Base-by-base conservation (phyloP, 2,888 invertebrate species). In the Conomelus anceps region DNA sequence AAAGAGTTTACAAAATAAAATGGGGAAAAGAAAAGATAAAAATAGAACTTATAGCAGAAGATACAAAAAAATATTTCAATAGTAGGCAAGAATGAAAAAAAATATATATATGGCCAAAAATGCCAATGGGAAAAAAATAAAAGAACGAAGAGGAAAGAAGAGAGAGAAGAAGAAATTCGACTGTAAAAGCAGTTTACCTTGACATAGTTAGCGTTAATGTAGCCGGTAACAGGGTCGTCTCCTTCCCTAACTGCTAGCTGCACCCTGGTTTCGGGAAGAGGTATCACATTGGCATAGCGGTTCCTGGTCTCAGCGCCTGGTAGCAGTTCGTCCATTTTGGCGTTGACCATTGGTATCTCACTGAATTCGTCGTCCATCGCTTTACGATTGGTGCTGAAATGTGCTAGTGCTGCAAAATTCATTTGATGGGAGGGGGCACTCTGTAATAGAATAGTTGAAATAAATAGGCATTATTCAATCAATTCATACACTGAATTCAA, bases 251-350 rank as follows among this genome's bases (percentile, higher is more conserved):
- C 94, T 91, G 95, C 95, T 63, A 98, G 94, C 34, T 96, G 95
- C 0, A 98, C 98, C 92, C 98, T 95, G 29, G 98, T 98, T 93
- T 98, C 98, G 29, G 98, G 98, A 91, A 98, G 95, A 89, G 98
- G 98, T 91, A 98, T 96, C n/a, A 98, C 98, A 93, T 99, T 98
- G 90, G 98, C 98, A 94, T 98, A 99, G 94, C 97, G 94, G 94
- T 99, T 98, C 93, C 98, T 98, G 90, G 96, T 95, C 92, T 98
- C 98, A 91, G 97, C 97, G 0, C 98, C 98, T 0, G 95, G 94
- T 0, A 98, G 98, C 88, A 98, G 95, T 92, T 98, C 98, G 92
- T 97, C 97, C 22, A 97, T 96, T 24, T 96, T 95, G 0, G 96
- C 96, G 0, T 95, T 95, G 63, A 97, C 96, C 90, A 96, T 96